A percentile compares a stretch with the other conserved stretches of the same genome.
phyloP scores from a whole-genome alignment of 2,888 invertebrate genomes.

The Cephus spinipes region DNA sequence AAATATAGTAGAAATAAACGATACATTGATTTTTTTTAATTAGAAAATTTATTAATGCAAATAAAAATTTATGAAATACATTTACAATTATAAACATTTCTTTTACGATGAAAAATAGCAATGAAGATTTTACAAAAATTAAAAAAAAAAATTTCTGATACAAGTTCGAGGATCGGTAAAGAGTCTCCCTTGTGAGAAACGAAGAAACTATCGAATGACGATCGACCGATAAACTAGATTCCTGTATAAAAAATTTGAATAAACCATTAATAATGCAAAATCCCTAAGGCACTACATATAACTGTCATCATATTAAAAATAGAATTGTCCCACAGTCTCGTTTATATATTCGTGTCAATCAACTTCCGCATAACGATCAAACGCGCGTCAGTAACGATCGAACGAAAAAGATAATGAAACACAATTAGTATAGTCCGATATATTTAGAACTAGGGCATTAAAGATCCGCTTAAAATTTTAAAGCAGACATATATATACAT shows the following conservation, averaged over 20 bases:
- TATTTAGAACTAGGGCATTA: background rate
- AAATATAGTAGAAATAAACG: background rate
- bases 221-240: conserved; percentile 41
- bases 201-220: conserved; percentile 42
- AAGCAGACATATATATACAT: background rate
- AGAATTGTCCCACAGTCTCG: background rate
- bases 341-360: background rate
- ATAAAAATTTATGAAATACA: background rate
- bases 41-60: background rate
- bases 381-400: background rate
- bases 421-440: background rate
- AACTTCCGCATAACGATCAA: background rate
- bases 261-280: background rate
- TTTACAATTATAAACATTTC: background rate
- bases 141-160: background rate
- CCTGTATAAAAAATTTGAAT: conserved; percentile 11
- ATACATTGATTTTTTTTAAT: background rate
- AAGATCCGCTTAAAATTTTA: background rate
- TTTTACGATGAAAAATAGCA: background rate
- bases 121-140: background rate
- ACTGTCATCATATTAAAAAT: background rate
- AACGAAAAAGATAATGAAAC: background rate
- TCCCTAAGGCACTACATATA: background rate
- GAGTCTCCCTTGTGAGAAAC: conserved; percentile 54
- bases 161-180: background rate